Evolutionary conservation across 2,113 vertebrate species (phyloP).

Genomic region (Petrocephalus microphthalmus): DNA sequence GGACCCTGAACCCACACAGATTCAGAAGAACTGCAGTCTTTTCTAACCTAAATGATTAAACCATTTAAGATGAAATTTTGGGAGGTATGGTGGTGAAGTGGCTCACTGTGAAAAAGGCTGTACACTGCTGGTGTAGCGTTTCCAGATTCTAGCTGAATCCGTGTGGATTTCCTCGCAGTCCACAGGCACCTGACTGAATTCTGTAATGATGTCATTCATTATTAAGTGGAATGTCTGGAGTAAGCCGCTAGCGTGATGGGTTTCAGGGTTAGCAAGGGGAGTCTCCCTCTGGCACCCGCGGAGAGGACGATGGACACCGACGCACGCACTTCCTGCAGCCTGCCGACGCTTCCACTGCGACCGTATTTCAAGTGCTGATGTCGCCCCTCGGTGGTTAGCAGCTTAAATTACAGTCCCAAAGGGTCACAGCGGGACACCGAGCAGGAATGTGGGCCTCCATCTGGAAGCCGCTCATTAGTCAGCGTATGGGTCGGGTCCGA

Average conservation of each 20-base stretch:
- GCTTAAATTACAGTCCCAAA: background rate
- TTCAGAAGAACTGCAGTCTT: background rate
- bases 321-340: background rate
- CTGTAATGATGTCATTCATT: background rate
- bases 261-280: background rate
- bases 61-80: background rate
- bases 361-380: background rate
- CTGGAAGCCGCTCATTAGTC: background rate
- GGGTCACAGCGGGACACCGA: background rate
- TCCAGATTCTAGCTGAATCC: background rate
- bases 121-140: background rate
- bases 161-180: background rate
- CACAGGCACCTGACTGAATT: background rate
- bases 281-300: no score
- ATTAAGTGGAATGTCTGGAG: background rate
- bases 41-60: background rate
- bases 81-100: background rate
- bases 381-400: background rate
- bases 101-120: background rate
- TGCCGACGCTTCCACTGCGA: background rate
- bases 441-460: background rate
- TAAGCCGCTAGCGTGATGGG: background rate
- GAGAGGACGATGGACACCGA: background rate
- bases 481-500: background rate
- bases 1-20: background rate